phyloP scores from a whole-genome alignment of 2,797 vertebrate species.

The Emydoidea blandingii region DNA sequence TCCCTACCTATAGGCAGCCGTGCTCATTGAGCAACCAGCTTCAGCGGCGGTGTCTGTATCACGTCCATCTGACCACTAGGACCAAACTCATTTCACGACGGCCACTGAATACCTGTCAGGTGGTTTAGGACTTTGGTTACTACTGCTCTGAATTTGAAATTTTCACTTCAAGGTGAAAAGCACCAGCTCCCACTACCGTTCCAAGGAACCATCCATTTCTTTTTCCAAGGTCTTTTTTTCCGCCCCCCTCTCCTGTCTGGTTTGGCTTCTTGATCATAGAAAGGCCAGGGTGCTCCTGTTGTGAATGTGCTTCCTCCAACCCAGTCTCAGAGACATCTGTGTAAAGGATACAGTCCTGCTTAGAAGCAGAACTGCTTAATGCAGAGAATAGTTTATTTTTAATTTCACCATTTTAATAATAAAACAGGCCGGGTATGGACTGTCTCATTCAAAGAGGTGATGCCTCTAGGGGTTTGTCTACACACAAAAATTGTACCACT shows the following conservation, averaged over 20 bases:
- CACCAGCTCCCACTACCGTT: not conserved
- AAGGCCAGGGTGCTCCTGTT: not conserved
- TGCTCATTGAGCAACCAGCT: not conserved
- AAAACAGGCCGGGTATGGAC: not conserved
- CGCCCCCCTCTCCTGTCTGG: too few relatives aligned
- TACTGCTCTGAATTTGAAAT: not conserved
- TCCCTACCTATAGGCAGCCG: not conserved
- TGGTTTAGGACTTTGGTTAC: not conserved
- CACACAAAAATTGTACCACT: not conserved
- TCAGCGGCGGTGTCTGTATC: not conserved
- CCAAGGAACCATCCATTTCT: not conserved
- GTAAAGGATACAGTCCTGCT: accelerated
- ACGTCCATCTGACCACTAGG: not conserved
- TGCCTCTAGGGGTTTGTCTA: not conserved
- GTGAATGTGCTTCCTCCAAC: accelerated
- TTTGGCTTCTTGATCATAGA: not conserved
- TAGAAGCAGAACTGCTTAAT: not conserved
- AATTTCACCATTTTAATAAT: not conserved
- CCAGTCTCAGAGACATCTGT: not conserved
- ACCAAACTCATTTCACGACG: not conserved
- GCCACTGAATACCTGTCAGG: not conserved
- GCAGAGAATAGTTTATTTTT: accelerated
- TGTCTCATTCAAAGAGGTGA: not conserved
- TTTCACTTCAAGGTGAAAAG: not conserved
- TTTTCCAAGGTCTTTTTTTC: not conserved